phyloP scores from a whole-genome alignment of 2,797 vertebrate genomes.

The Syngnathus acus region DNA sequence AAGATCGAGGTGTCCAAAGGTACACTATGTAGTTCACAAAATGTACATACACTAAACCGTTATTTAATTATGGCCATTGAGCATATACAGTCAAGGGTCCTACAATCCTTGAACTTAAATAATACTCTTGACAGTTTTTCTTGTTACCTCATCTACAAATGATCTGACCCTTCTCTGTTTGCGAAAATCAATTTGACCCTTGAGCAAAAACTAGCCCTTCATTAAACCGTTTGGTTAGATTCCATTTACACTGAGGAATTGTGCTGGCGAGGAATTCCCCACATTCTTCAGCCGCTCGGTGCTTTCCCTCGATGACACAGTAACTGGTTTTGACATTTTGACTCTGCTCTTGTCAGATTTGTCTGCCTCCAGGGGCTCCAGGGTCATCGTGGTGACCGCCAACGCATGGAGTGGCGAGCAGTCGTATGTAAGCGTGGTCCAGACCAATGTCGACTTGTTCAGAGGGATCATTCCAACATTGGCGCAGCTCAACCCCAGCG shows the following conservation, averaged over 20 bases:
- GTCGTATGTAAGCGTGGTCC: constrained; percentile 82
- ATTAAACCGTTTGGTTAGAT: too few relatives aligned
- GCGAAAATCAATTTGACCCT: neutral
- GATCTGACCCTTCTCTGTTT: neutral
- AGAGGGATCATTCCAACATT: constrained; percentile 77
- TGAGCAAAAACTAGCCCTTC: neutral
- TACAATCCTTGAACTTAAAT: neutral
- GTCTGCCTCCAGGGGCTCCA: constrained; percentile 79
- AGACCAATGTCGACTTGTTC: constrained; percentile 89
- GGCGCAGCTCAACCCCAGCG: constrained; percentile 73
- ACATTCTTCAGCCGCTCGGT: neutral
- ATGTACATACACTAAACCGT: neutral
- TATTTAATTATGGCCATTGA: neutral
- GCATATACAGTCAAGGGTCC: neutral
- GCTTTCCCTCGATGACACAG: neutral
- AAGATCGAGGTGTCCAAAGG: constrained; percentile 89
- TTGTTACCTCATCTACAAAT: neutral
- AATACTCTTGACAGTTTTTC: neutral
- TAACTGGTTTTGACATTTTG: neutral
- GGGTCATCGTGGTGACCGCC: constrained; percentile 82
- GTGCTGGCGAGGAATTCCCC: neutral
- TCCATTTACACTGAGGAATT: neutral
- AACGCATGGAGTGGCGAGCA: constrained; percentile 85
- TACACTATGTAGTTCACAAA: constrained; percentile 36
- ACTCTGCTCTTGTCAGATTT: constrained; percentile 66